These are phyloP conservation scores for Chionomys nivalis DNA, from an alignment of 2,113 vertebrate genomes.

Conservation along the genomic window DNA sequence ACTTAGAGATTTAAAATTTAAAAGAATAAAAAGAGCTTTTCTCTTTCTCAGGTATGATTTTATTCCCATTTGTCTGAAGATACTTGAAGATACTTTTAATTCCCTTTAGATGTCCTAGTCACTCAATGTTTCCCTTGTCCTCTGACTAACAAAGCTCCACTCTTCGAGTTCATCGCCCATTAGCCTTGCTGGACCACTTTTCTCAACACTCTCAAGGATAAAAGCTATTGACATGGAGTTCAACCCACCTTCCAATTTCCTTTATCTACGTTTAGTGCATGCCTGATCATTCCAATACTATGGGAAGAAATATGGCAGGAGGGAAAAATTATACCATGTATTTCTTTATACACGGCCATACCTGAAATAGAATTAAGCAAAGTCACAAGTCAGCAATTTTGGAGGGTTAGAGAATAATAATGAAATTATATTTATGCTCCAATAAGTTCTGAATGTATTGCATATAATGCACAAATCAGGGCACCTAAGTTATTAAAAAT, in stretches of 20 bases:
- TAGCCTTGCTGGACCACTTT: background rate
- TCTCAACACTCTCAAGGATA: constrained; percentile 26
- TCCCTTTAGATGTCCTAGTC: background rate
- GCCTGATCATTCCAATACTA: background rate
- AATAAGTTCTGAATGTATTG: constrained; percentile 26
- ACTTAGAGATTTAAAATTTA: background rate
- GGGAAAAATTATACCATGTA: background rate
- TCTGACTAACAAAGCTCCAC: background rate
- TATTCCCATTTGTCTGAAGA: background rate
- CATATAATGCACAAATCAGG: constrained; percentile 12
- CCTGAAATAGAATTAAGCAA: constrained; percentile 49
- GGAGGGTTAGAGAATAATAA: background rate
- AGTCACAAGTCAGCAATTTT: constrained; percentile 34
- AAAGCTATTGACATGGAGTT: background rate
- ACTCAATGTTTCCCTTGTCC: background rate
- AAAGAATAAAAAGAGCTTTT: background rate
- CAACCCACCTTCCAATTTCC: background rate
- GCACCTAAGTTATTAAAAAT: background rate
- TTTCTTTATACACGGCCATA: constrained; percentile 27
- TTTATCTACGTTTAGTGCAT: background rate
- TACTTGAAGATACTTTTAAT: background rate
- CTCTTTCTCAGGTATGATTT: background rate
- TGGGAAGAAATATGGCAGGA: constrained; percentile 14
- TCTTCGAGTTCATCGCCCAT: background rate
- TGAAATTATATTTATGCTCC: background rate